Base-by-base conservation (phyloP, 2,113 vertebrate genomes). In the Seriola aureovittata region DNA sequence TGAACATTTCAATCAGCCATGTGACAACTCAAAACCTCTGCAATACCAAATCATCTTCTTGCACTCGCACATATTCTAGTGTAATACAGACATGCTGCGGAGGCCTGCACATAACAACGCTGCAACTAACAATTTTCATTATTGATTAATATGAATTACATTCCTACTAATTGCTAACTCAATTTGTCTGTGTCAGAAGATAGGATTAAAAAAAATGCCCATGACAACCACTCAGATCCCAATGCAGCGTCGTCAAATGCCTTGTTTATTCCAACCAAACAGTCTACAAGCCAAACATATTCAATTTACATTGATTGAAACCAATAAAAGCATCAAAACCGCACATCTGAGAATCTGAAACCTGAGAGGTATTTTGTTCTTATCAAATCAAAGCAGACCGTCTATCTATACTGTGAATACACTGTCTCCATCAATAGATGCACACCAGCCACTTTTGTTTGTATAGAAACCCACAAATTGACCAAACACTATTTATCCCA, bases 1-100 rank as follows among this genome's bases (percentile, higher is more conserved):
- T 52, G 11, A 52, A 69, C 38, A 69, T 70, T 60, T 38, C 23
- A 46, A 78, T 60, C 13, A 38, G 55, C 55, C n/a, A 23, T 29
- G 55, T 29, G 66, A 40, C 9, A 23, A 13, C 23, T 60, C 40
- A 34, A 32, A 60, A 46, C 19, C 52, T 55, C 29, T 52, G 19
- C 3, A n/a, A n/a, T 14, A 34, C 17, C 7, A 68, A 50, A 34
- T 68, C 4, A 34, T 50, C 9, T 68, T 11, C 19, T 32, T 54
- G 5, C n/a, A 11, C 11, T 38, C 6, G 48, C n/a, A 48, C 4
- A 38, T 55, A 17, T 23, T 6, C 23, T 4, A 3, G 7, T 54
- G 2, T n/a, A 57, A 57, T 5, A 25, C 12, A 13, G 50, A 52
- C 19, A 52, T 52, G 50, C 7, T 8, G 19, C 17, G 9, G n/a